Conservation (phyloP, 2,113 vertebrate genomes). For the Acanthisitta chloris region DNA sequence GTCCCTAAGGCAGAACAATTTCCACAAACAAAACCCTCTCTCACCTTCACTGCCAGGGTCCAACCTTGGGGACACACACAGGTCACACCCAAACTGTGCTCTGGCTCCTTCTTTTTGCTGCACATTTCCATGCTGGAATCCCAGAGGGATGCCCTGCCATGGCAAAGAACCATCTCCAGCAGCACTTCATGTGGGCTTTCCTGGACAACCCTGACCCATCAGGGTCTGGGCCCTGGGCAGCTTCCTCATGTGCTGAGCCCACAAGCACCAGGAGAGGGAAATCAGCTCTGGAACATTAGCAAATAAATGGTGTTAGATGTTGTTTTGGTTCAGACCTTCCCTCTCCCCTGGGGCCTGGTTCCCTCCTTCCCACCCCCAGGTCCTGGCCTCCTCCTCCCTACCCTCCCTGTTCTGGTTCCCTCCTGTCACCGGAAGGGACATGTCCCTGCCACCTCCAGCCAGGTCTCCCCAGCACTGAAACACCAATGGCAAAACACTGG, state of each 20-base stretch:
- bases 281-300: accelerated
- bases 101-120: neutral
- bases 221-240: accelerated
- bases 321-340: accelerated
- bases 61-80: neutral
- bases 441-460: neutral
- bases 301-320: accelerated
- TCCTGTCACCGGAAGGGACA: no score
- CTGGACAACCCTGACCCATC: neutral
- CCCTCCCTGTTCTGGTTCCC: no score
- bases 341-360: neutral
- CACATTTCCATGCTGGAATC: accelerated
- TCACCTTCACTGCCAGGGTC: neutral
- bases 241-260: neutral
- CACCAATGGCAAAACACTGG: neutral
- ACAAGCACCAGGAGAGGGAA: accelerated
- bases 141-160: no score
- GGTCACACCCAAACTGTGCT: no score
- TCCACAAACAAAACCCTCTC: neutral
- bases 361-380: no score
- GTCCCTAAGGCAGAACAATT: neutral
- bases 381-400: neutral
- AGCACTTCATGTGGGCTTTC: neutral
- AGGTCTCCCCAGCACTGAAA: neutral
- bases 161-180: neutral